Evolutionary conservation across 30 jellyfish, hydroid and myxozoan genomes (phyloP), one percentile per base, ranked within the genome.

Genomic region (Hydractinia echinata): DNA sequence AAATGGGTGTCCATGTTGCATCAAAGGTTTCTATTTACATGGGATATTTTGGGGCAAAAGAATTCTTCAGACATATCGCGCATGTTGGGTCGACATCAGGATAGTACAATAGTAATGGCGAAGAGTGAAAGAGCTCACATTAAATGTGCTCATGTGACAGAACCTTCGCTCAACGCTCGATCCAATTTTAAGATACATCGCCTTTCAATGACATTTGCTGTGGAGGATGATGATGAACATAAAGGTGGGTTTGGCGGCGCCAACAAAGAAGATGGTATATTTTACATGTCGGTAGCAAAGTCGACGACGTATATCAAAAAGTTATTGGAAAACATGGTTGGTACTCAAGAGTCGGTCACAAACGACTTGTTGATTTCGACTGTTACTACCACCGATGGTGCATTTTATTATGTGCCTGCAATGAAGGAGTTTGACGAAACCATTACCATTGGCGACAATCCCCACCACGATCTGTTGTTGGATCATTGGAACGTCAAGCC

Each of bases 401-500:
- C 79, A 49, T 76, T 76, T 54, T 76, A 76, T 54, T 76, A 76
- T 54, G 15, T 61, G 21, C 84, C 84, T 15, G 84, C 84, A 49
- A 79, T 16, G 10, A 54, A 54, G 51, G 84, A 76, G 3, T 76
- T 76, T 5, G 79, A 16, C 9, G 84, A 49, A 15, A 10, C 78
- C 51, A 30, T 30, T 30, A 9, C 19, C 15, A 14, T 50, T 49
- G 84, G 84, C 10, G 21, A 15, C 54, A 48, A 15, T 16, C 74
- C 76, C 15, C 51, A 15, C 19, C 18, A 19, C 9, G 76, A 55
- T 76, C 79, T 76, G n/a, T 5, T 76, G 81, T 50, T 76, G 13
- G 84, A 76, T 19, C 84, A 76, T 82, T 76, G 84, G 84, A 50
- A 51, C 18, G 82, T 76, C 48, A 55, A 51, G 81, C 84, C 76